phyloP scores from a whole-genome alignment of 2,797 vertebrate species.

The Syndactyla subalaris region DNA sequence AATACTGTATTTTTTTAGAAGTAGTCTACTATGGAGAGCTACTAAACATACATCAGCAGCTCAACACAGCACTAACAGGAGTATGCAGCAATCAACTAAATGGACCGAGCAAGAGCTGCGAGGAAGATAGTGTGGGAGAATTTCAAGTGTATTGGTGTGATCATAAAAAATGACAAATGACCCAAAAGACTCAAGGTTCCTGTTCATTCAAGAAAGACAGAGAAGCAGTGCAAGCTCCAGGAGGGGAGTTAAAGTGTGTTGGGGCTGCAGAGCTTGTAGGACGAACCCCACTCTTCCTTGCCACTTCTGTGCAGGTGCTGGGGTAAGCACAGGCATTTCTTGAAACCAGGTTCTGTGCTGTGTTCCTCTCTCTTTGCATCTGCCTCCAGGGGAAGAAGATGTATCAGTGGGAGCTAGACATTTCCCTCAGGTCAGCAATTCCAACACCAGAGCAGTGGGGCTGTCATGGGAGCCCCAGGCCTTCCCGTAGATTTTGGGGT shows the following conservation, averaged over 20 bases:
- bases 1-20: not conserved
- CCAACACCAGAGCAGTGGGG: not conserved
- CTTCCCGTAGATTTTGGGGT: fast-evolving
- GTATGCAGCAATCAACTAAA: slow-evolving; percentile 26
- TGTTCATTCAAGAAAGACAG: not conserved
- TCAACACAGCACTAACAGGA: slow-evolving; percentile 30
- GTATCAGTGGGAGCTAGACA: not conserved
- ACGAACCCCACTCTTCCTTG: not conserved
- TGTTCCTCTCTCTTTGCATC: not conserved
- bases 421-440: not conserved
- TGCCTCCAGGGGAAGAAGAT: not conserved
- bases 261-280: not conserved
- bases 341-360: fast-evolving
- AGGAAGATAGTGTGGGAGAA: slow-evolving; percentile 2
- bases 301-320: fast-evolving
- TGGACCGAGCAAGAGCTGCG: not conserved
- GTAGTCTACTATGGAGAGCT: slow-evolving; percentile 28
- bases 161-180: slow-evolving; percentile 48
- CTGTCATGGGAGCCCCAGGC: not conserved
- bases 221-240: not conserved
- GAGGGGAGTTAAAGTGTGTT: fast-evolving
- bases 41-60: slow-evolving; percentile 52
- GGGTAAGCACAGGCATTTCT: not conserved
- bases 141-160: slow-evolving; percentile 9
- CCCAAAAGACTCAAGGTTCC: slow-evolving; percentile 3